These are phyloP conservation scores for Spilarctia lutea DNA, from an alignment of 2,888 invertebrate species.

Conservation along the genomic window DNA sequence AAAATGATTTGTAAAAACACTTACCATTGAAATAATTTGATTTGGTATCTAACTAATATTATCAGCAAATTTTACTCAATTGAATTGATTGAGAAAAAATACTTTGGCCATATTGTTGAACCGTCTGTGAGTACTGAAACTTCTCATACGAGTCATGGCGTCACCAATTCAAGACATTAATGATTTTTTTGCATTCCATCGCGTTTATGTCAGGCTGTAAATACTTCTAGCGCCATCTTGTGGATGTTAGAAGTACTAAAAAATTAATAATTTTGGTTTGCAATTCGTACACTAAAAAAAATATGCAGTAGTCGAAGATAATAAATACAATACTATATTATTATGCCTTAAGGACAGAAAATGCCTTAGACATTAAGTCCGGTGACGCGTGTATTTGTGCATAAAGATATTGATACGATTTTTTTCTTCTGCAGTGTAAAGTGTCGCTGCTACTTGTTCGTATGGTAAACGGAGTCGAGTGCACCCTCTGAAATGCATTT, in stretches of 20 bases:
- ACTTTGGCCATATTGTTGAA: too few relatives aligned
- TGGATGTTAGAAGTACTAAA: background rate
- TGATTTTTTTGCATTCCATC: too few relatives aligned
- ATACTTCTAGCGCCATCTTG: background rate
- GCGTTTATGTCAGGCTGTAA: background rate
- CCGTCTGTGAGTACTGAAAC: too few relatives aligned
- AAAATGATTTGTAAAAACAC: too few relatives aligned
- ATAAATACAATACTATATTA: too few relatives aligned
- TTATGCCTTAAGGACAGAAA: too few relatives aligned
- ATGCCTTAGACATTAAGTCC: too few relatives aligned
- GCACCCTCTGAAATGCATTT: slow-evolving; percentile 50
- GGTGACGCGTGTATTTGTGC: too few relatives aligned
- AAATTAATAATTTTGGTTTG: background rate
- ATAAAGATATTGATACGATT: background rate
- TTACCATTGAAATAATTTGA: background rate
- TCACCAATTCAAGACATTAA: too few relatives aligned
- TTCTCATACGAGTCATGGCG: too few relatives aligned
- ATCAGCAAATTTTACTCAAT: background rate
- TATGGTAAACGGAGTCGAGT: slow-evolving; percentile 26
- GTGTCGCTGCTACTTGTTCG: background rate
- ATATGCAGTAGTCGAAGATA: background rate
- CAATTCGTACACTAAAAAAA: background rate
- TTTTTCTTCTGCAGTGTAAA: background rate
- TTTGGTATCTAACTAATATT: background rate
- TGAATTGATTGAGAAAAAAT: background rate